Base-by-base conservation (phyloP, 2,888 invertebrate species). In the Drosophila vallismaia region DNA sequence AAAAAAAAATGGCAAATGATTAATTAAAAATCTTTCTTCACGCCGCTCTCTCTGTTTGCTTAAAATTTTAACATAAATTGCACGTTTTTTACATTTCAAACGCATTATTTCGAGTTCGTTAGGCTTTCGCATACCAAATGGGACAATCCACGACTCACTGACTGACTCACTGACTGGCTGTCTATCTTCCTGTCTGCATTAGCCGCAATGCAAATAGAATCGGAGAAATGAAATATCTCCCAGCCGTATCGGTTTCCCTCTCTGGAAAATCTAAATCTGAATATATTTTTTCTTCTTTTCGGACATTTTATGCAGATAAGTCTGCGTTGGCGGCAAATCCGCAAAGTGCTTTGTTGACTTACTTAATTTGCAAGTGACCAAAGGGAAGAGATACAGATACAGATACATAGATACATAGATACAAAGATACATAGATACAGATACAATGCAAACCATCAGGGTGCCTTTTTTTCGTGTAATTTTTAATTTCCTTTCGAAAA, bases 91-190 rank as follows among this genome's bases (percentile, higher is more conserved):
- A 88, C 88, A 89, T 89, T 89, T 89, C 89, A 89, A 90, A 90
- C 89, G 90, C 88, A 88, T 90, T 90, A 90, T 86, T 90, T 91
- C 90, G 63, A 90, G 90, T 90, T 90, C 90, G 90, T 90, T 90
- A 91, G 79, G 80, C 88, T 78, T 74, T 52, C 68, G 89, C 88
- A 89, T 89, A 88, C 86, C 76, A 88, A 89, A 88, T 88, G 44
- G 67, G 56, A 28, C 57, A 44, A 50, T 51, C 42, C 12, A 36
- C 36, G 12, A 36, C 12, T 52, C 29, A 7, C 36, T 14, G 12
- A 6, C 44, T 14, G 33, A 1, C 6, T 26, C 12, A 50, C 7
- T 52, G 9, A 26, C 40, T 40, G 48, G 26, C 56, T 54, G 45
- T 14, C 59, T 51, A 58, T 38, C 19, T 38, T 8, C 9, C 70